Evolutionary conservation across 2,888 invertebrate species (phyloP), one percentile per base, ranked within the genome.

Genomic region (Agriopis leucophaearia): DNA sequence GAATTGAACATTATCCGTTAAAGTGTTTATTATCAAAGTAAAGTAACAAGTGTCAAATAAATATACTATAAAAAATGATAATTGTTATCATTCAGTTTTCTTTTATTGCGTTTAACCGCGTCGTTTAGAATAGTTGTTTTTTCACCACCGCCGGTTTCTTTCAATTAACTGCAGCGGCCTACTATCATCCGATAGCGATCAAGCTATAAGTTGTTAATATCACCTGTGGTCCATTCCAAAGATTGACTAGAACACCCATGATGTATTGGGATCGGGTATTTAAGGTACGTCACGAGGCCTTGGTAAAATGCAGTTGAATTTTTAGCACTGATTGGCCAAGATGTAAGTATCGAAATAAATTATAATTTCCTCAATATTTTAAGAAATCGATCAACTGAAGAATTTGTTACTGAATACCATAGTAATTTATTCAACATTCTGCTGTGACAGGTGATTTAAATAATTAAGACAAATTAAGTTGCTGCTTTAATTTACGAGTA

Each of bases 381-480:
- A 58, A 40, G 18, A 42, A 38, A 42, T 59, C 13, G 40, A 40
- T 50, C 27, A 50, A n/a, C 13, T n/a, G 12, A 50, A 58, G 48
- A 58, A 35, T 52, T 36, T n/a, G 2, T 3, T 38, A 54, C 9
- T 45, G 8, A 44, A 35, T n/a, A 42, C 35, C 27, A 13, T 7
- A 59, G 9, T 54, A 52, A 65, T 55, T 44, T 61, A 66, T 61
- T 42, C 12, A 55, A 12, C 8, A 18, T 40, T 54, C 52, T 40
- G 45, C 40, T 59, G 64, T 55, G 60, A 66, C 60, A 60, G 55
- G 36, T 50, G 18, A 66, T 66, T 66, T 60, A 56, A 60, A 66
- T 61, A 66, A 66, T 66, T 55, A 35, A 66, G 66, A 60, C 60
- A 61, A 56, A 66, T 61, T 60, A 36, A 47, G 35, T 52, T 44